Base-by-base conservation (phyloP, 2,888 invertebrate species). In the Dynastes grantii region DNA sequence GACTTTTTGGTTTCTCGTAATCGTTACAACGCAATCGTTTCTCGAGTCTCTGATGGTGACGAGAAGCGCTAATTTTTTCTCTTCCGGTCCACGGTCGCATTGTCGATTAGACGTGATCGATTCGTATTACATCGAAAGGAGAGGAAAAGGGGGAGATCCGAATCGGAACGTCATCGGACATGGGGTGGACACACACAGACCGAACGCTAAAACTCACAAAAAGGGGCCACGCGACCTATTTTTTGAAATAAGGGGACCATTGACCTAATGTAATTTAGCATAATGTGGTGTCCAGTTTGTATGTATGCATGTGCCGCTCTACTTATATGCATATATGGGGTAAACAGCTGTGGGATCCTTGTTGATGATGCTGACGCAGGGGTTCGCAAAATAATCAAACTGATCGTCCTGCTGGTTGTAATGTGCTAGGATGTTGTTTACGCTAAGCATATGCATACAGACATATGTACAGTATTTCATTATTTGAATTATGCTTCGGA, bases 221-320 rank as follows among this genome's bases (percentile, higher is more conserved):
- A 88, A 88, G 88, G 87, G 87, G 86, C 85, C 88, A 88, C 88
- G 87, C 86, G 88, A 86, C 87, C 85, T 84, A 85, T 86, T 87
- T 87, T 87, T 87, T 87, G 82, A 83, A 84, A 85, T 45, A 84
- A 68, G 79, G 61, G 55, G 55, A 71, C 84, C 84, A 84, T 85
- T 86, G 86, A 87, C 86, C 87, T 86, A 85, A 85, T 85, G 86
- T 85, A 86, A 86, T 86, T 84, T 84, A 79, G 83, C 84, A 85
- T 86, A 86, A 85, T 86, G 85, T 82, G 83, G 83, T 87, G 87
- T 88, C 87, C 88, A 87, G 85, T 81, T 71, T 71, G 45, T 45
- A 45, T 55, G 55, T 71, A 55, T 71, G 71, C 55, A 58, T 40
- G 71, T 27, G 58, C 58, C 6, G 32, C 55, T 37, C 71, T 71